Conservation (phyloP, 92 coral and sea anemone species). For the Epizoanthus scotinus region DNA sequence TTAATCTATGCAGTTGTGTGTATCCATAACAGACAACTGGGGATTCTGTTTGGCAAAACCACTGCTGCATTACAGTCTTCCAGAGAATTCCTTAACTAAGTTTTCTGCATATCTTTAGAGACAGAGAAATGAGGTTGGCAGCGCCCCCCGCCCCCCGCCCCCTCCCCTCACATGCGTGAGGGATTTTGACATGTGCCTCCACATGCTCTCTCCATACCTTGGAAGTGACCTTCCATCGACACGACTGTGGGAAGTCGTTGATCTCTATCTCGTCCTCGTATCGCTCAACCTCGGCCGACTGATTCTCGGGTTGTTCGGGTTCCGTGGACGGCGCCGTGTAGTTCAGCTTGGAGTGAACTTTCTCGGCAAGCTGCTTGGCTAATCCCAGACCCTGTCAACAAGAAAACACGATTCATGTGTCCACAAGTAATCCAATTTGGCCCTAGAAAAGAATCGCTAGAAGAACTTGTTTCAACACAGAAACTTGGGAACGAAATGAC, state of each 20-base stretch:
- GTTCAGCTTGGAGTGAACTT: conserved; percentile 90
- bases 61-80: neutral
- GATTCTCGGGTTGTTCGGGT: conserved; percentile 79
- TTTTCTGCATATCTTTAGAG: too few relatives aligned
- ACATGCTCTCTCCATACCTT: conserved; percentile 59
- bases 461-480: too few relatives aligned
- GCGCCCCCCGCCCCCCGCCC: too few relatives aligned
- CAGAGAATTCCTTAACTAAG: too few relatives aligned
- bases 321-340: conserved; percentile 93
- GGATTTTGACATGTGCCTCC: too few relatives aligned
- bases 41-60: conserved; percentile 27
- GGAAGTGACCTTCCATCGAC: conserved; percentile 97
- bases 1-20: conserved; percentile 25
- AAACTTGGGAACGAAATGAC: too few relatives aligned
- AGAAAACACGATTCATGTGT: neutral
- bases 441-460: too few relatives aligned
- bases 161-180: too few relatives aligned
- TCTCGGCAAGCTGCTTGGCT: conserved; percentile 97
- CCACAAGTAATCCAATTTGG: neutral
- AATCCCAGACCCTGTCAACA: conserved; percentile 87
- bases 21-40: conserved; percentile 23
- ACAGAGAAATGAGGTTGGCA: too few relatives aligned
- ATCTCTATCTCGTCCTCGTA: conserved; percentile 98
- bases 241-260: conserved; percentile 96
- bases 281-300: conserved; percentile 77